Base-by-base conservation (phyloP, 1,140 invertebrate genomes). In the Plectrocnemia conspersa region DNA sequence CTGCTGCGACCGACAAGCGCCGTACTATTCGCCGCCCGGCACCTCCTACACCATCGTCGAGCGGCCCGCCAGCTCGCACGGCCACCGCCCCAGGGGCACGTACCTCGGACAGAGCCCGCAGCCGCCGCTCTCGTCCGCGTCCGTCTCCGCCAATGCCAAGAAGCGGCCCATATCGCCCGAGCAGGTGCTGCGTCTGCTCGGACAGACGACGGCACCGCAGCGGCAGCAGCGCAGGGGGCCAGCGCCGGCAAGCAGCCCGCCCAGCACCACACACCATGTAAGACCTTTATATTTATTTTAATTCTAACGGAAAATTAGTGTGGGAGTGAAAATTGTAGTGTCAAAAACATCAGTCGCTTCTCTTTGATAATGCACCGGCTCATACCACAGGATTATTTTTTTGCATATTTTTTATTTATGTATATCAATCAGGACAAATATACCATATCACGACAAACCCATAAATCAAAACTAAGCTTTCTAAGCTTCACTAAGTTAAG, bases 41-140 rank as follows among this genome's bases (percentile, higher is more conserved):
- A 89, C 87, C 52, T 89, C 85, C 35, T 90, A 90, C 72, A 90
- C 87, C 61, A 89, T 90, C 68, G 82, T 89, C 62, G 88, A 89
- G 72, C 77, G 86, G 42, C 86, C 86, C 24, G 83, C 85, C 54
- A 85, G 84, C 59, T 84, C 84, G 23, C 82, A 85, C 58, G 79
- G 81, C 61, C 81, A 83, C 69, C 81, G 82, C 61, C 71, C 73
- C 25, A 58, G 77, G 44, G 76, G 79, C n/a, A 81, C 82, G 1
- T 84, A 84, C 66, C 73, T 84, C 25, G 81, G 80, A 27, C 78
- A 73, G 54, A 76, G 70, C 62, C 63, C 66, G 56, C 33, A 60
- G 11, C 56, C 58, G 5, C 48, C 52, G 16, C 67, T 69, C 40
- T 54, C 57, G 46, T 54, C 61, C 45, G 18, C 57, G 41, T 61